Conservation (phyloP, 2,888 invertebrate genomes). For the Ariolimax columbianus region DNA sequence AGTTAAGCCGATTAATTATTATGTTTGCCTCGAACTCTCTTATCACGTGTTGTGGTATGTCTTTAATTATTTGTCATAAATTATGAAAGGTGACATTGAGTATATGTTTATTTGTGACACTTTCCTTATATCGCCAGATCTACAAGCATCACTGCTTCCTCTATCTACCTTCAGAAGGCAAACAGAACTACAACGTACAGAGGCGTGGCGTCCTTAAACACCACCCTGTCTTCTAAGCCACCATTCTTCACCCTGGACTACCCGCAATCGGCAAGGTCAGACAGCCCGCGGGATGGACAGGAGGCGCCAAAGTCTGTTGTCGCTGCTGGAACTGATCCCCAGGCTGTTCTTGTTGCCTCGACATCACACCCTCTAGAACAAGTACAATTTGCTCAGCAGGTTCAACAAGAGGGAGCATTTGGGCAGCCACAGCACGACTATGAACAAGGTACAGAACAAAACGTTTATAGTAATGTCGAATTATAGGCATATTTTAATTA, state of each 20-base stretch:
- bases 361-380: neutral
- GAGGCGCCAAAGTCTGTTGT: neutral
- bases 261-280: conserved; percentile 38
- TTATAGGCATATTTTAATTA: no score
- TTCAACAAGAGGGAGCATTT: neutral
- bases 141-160: neutral
- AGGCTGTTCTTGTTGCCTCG: conserved; percentile 22
- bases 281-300: conserved; percentile 31
- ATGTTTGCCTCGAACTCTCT: no score
- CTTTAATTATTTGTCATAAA: no score
- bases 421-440: neutral
- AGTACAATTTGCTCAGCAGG: neutral
- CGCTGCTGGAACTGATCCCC: neutral
- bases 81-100: no score
- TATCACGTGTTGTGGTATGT: no score
- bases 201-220: conserved; percentile 24
- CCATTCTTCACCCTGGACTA: conserved; percentile 50
- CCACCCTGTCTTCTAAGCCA: conserved; percentile 41
- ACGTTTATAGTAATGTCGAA: no score
- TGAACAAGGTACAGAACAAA: conserved; percentile 22
- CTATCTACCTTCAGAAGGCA: neutral
- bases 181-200: neutral
- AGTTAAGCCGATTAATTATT: no score
- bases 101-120: neutral
- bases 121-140: neutral